A percentile compares a stretch with the other conserved stretches of the same genome.
Evolutionary conservation across 2,113 vertebrate genomes (phyloP).

Genomic region (Willisornis vidua): DNA sequence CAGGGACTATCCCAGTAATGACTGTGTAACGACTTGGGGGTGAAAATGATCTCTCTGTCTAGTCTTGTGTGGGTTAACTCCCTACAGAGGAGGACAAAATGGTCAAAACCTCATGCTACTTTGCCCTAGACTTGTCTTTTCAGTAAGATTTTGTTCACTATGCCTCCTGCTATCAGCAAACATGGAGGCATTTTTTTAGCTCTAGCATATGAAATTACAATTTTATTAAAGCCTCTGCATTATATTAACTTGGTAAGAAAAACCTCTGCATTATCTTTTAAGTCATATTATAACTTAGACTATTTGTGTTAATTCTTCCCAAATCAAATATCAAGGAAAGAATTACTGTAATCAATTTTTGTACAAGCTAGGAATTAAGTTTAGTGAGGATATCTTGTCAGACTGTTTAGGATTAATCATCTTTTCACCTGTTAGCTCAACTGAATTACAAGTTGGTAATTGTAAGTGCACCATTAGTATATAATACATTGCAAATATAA

Average conservation of each 20-base stretch:
- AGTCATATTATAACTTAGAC: not conserved
- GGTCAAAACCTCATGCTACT: conserved; percentile 9
- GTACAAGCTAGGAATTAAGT: conserved; percentile 12
- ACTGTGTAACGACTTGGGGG: conserved; percentile 23
- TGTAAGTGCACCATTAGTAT: not conserved
- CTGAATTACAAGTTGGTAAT: not conserved
- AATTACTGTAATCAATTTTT: not conserved
- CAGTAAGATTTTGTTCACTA: conserved; percentile 27
- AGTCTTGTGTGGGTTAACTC: conserved; percentile 25
- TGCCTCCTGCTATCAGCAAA: conserved; percentile 19
- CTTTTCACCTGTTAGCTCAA: conserved; percentile 1
- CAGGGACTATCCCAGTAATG: conserved; percentile 47
- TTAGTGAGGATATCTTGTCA: not conserved
- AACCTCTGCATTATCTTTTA: conserved; percentile 36
- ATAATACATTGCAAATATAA: not conserved
- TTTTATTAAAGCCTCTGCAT: conserved; percentile 26
- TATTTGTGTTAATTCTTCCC: conserved; percentile 11
- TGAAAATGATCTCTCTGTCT: conserved; percentile 66
- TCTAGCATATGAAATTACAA: conserved; percentile 24
- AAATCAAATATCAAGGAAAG: not conserved
- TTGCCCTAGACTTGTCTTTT: conserved; percentile 52
- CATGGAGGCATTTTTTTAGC: not conserved
- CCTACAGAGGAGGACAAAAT: conserved; percentile 55
- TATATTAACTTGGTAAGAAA: conserved; percentile 34
- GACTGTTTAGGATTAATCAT: not conserved